Conservation (phyloP, 2,888 invertebrate genomes). For the Athrips mouffetella region DNA sequence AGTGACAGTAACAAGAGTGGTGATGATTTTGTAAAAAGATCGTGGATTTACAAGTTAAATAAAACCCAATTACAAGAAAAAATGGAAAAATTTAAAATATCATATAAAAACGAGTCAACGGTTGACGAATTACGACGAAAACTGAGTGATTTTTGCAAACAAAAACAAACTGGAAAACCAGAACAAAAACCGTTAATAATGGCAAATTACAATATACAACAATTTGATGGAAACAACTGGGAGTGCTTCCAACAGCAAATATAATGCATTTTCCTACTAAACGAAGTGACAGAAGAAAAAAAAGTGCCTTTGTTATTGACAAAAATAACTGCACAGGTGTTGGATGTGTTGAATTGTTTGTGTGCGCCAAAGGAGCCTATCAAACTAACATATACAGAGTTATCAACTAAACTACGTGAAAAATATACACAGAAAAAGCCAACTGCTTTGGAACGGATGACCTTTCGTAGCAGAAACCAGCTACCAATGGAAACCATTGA, state of each 20-base stretch:
- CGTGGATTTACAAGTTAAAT: conserved; percentile 2
- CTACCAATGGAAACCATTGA: conserved; percentile 14
- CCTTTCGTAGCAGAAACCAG: conserved; percentile 20
- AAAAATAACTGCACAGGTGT: conserved; percentile 1
- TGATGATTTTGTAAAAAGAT: neutral
- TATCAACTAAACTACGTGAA: neutral
- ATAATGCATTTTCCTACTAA: conserved; percentile 1
- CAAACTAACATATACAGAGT: neutral
- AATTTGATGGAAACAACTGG: conserved; percentile 9
- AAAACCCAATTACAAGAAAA: neutral
- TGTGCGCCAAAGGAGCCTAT: conserved; percentile 8
- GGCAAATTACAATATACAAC: neutral
- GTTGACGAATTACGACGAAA: neutral
- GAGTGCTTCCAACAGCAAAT: conserved; percentile 14
- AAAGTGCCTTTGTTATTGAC: conserved; percentile 9
- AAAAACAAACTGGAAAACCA: neutral
- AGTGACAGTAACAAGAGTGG: neutral
- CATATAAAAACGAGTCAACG: neutral
- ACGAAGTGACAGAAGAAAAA: conserved; percentile 1
- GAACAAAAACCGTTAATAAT: neutral
- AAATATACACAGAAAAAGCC: conserved; percentile 6
- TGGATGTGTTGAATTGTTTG: neutral
- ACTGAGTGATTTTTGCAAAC: neutral
- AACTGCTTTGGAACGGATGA: conserved; percentile 4
- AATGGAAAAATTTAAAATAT: neutral